Evolutionary conservation across 2,888 invertebrate genomes (phyloP).

Genomic region (Creontiades dilutus): DNA sequence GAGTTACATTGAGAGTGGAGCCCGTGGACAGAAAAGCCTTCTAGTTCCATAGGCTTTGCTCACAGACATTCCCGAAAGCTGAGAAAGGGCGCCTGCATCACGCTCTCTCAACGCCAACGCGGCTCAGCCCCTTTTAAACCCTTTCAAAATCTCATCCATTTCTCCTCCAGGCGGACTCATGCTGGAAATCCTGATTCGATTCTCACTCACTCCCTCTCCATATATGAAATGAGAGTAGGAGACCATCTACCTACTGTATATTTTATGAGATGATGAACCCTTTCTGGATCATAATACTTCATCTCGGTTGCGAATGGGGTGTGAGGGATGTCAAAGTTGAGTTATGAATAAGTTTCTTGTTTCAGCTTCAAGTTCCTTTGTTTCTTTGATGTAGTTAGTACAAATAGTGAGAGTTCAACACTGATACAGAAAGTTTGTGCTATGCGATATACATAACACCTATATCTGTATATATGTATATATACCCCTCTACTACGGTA

Average conservation of each 20-base stretch:
- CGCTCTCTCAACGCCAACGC: neutral
- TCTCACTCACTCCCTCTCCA: neutral
- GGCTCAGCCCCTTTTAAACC: neutral
- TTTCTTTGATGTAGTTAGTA: neutral
- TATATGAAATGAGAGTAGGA: neutral
- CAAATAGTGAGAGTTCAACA: too few species aligned
- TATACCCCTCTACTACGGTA: too few species aligned
- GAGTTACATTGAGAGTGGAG: neutral
- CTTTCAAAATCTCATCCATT: constrained; percentile 22
- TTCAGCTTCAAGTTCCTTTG: neutral
- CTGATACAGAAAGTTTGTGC: too few species aligned
- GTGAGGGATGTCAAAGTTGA: neutral
- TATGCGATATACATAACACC: too few species aligned
- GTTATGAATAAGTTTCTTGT: neutral
- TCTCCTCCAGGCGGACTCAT: neutral
- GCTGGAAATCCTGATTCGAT: constrained; percentile 38
- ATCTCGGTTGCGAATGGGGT: neutral
- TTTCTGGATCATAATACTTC: neutral
- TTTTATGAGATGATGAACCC: constrained; percentile 29
- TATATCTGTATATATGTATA: too few species aligned
- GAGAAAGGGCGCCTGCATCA: neutral
- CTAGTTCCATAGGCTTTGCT: neutral
- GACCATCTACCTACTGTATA: constrained; percentile 27
- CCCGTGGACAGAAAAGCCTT: neutral
- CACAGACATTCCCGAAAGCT: neutral